Base-by-base conservation (phyloP, 2,888 invertebrate species). In the Nomada lathburiana region DNA sequence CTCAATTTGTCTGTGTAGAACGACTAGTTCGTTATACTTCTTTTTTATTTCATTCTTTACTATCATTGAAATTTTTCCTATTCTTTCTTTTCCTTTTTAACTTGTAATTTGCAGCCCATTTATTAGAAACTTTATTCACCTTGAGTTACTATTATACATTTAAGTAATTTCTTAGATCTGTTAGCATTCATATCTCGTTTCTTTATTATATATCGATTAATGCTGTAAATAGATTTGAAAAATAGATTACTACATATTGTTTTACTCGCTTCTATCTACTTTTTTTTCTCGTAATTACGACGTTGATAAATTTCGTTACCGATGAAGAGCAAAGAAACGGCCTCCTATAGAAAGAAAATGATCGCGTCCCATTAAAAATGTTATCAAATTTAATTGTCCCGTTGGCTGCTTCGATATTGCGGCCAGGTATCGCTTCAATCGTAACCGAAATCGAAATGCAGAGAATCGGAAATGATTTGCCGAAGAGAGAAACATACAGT, bases 1-100 rank as follows among this genome's bases (percentile, higher is more conserved):
- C 44, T 50, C 60, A 20, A 44, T 64, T 55, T 47, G 18, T 64
- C 53, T 64, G 50, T 57, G 77, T 77, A 80, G 72, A 72, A 63
- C 20, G n/a, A 52, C 42, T 68, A 68, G 67, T n/a, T 63, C 23
- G 2, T 10, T 20, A 23, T 42, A 29, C 18, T 44, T 26, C 7
- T 71, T 29, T 60, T 20, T 11, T 4, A 20, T 57, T 16, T 18
- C 10, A 44, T 52, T 42, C 11, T 53, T 44, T n/a, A 7, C 55
- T 13, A 53, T 59, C 44, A 9, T 42, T 9, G 16, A 52, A 13
- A 26, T 18, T 53, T 11, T 29, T 1, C 29, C 1, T 18, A 1
- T 11, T 20, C 18, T 29, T 50, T 9, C 52, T 62, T 29, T 42
- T 42, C 1, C 1, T 23, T 63, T 11, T 16, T 7, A 9, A 13